These are phyloP conservation scores for Myotis pilosus DNA, from an alignment of 2,797 vertebrate species.

Conservation along the genomic window DNA sequence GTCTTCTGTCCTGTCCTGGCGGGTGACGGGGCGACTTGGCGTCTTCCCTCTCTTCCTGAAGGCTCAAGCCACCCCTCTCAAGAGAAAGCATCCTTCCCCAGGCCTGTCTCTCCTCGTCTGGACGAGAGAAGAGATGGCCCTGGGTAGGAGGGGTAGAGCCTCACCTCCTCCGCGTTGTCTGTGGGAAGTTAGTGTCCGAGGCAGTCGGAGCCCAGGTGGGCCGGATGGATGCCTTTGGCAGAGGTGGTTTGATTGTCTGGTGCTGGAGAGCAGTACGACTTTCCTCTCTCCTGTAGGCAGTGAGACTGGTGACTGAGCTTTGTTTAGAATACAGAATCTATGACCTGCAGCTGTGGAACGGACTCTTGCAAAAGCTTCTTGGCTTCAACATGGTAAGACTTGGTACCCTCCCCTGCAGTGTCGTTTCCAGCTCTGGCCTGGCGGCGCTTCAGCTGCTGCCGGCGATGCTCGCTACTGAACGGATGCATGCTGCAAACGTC, in stretches of 20 bases:
- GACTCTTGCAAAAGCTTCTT: conserved; percentile 93
- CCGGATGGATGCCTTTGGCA: neutral
- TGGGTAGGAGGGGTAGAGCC: accelerated
- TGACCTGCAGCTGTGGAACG: conserved; percentile 94
- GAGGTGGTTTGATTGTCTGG: neutral
- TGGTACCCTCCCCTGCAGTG: accelerated
- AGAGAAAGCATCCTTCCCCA: neutral
- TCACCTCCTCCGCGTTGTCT: neutral
- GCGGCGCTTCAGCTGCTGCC: neutral
- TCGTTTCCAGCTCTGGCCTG: neutral
- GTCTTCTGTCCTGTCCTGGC: neutral
- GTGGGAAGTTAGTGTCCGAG: neutral
- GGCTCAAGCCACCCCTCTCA: neutral
- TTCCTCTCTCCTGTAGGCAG: conserved; percentile 85
- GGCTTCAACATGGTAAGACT: conserved; percentile 91
- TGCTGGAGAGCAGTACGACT: neutral
- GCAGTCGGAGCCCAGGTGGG: neutral
- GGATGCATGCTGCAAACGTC: neutral
- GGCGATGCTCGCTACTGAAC: too few relatives aligned
- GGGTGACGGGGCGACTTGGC: accelerated
- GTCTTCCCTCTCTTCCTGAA: neutral
- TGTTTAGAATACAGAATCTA: conserved; percentile 94
- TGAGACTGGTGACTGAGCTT: conserved; percentile 92
- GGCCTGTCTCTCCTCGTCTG: neutral
- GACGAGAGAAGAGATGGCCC: neutral